Evolutionary conservation across 2,888 invertebrate genomes (phyloP).

Genomic region (Parapristionchus giblindavisi): DNA sequence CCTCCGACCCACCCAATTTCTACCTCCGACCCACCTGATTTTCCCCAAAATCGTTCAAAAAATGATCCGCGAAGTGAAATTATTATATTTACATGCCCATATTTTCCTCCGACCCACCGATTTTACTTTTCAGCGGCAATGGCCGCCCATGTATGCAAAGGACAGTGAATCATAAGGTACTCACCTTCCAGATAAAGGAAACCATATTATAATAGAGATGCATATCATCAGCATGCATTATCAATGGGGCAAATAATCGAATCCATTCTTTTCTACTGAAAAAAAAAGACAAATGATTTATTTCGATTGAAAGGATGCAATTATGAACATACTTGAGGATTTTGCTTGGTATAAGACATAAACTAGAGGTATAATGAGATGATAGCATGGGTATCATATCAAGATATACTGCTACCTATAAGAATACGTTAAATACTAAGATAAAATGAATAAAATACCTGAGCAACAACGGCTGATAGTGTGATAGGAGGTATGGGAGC

Average conservation of each 20-base stretch:
- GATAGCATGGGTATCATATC: constrained; percentile 36
- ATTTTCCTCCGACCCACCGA: too few species aligned
- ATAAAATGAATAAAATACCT: constrained; percentile 26
- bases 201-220: constrained; percentile 79
- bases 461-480: constrained; percentile 29
- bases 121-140: too few species aligned
- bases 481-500: constrained; percentile 36
- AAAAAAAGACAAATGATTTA: constrained; percentile 4
- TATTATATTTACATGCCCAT: too few species aligned
- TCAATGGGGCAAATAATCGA: constrained; percentile 74
- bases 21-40: too few species aligned
- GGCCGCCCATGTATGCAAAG: too few species aligned
- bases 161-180: too few species aligned
- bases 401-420: constrained; percentile 34
- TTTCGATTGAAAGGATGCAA: neutral
- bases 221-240: constrained; percentile 77
- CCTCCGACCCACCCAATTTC: too few species aligned
- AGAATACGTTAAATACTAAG: too few species aligned
- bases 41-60: too few species aligned
- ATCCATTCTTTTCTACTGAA: constrained; percentile 70
- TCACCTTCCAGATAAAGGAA: constrained; percentile 75
- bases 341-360: constrained; percentile 31
- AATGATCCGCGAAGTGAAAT: too few species aligned
- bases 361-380: constrained; percentile 1
- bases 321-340: constrained; percentile 25